These are phyloP conservation scores for Clivina fossor DNA, from an alignment of 2,888 invertebrate genomes.

Conservation along the genomic window DNA sequence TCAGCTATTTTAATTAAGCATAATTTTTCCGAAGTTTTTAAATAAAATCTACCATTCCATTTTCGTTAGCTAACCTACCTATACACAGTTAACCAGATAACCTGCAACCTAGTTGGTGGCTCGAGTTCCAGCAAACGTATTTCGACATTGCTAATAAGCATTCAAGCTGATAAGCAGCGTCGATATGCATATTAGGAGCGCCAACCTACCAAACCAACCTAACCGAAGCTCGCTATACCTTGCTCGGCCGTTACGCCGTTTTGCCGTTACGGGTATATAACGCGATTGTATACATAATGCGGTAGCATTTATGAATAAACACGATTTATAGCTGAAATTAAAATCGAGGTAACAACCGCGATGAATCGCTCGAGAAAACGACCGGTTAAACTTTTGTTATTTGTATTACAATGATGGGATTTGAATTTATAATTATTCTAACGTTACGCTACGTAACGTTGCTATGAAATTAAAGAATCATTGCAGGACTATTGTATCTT, in stretches of 20 bases:
- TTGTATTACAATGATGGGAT: slow-evolving; percentile 22
- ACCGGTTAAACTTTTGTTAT: slow-evolving; percentile 21
- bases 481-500: no score
- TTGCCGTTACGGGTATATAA: no score
- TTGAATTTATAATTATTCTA: slow-evolving; percentile 24
- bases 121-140: no score
- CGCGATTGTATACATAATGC: slow-evolving; percentile 30
- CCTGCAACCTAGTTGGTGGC: no score
- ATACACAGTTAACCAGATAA: no score
- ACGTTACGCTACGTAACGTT: no score
- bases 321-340: slow-evolving; percentile 30
- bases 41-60: not conserved
- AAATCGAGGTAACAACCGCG: slow-evolving; percentile 6
- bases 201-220: slow-evolving; percentile 22
- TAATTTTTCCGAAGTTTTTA: not conserved
- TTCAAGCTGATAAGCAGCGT: slow-evolving; percentile 18
- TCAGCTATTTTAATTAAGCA: not conserved
- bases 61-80: not conserved
- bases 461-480: not conserved
- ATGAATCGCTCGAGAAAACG: slow-evolving; percentile 4
- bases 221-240: no score
- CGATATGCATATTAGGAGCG: slow-evolving; percentile 32
- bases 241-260: no score
- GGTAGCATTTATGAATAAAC: slow-evolving; percentile 27
- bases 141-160: slow-evolving; percentile 29